Conservation (phyloP, 2,888 invertebrate genomes). For the Physocephala rufipes region DNA sequence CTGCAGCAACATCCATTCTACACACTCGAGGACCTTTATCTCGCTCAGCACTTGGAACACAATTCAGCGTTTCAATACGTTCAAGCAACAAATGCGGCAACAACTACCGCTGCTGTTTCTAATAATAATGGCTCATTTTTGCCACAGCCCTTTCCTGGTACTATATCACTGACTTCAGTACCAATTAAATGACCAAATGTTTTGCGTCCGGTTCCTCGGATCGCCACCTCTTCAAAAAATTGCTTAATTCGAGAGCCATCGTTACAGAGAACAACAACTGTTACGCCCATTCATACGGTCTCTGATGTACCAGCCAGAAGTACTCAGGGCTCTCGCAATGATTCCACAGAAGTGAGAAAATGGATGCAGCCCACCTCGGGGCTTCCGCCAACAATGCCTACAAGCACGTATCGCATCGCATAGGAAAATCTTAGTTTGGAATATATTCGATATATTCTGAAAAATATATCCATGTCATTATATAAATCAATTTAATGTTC, state of each 20-base stretch:
- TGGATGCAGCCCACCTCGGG: conserved; percentile 18
- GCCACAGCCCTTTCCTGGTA: too few relatives aligned
- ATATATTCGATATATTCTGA: too few relatives aligned
- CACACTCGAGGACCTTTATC: conserved; percentile 62
- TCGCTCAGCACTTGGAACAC: conserved; percentile 62
- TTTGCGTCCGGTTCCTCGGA: conserved; percentile 63
- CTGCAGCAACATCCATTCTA: conserved; percentile 62
- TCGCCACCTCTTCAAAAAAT: conserved; percentile 53
- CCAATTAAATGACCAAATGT: conserved; percentile 62
- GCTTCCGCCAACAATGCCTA: neutral
- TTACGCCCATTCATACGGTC: too few relatives aligned
- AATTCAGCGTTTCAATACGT: conserved; percentile 65
- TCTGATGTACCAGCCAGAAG: too few relatives aligned
- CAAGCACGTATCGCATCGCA: conserved; percentile 1
- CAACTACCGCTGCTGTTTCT: conserved; percentile 11
- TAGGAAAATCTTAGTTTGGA: neutral
- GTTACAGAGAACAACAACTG: too few relatives aligned
- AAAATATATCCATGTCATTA: neutral
- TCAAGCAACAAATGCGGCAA: conserved; percentile 57
- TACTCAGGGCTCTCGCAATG: conserved; percentile 9
- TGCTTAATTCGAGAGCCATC: conserved; percentile 44
- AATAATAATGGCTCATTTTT: too few relatives aligned
- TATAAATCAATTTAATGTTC: neutral
- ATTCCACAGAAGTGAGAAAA: conserved; percentile 11
- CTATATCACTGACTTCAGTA: too few relatives aligned